Evolutionary conservation across 2,797 vertebrate species (phyloP).

Genomic region (Ammospiza maritima): DNA sequence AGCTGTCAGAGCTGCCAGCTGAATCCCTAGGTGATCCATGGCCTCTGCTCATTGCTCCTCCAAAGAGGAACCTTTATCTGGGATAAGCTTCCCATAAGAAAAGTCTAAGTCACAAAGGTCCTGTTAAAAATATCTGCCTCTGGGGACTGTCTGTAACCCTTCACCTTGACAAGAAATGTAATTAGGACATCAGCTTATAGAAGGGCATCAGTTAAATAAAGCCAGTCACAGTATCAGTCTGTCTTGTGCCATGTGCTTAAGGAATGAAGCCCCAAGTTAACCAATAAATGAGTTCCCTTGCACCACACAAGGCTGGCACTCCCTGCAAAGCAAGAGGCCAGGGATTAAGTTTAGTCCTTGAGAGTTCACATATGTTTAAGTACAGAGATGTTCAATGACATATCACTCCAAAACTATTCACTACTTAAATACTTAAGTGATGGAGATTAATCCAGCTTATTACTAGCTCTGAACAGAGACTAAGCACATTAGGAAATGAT

Average conservation of each 20-base stretch:
- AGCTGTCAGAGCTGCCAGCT: constrained; percentile 14
- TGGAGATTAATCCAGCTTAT: neutral
- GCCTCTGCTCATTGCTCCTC: neutral
- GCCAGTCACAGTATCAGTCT: neutral
- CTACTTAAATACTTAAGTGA: neutral
- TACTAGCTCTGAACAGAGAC: neutral
- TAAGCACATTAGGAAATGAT: neutral
- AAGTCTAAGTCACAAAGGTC: neutral
- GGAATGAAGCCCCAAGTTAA: neutral
- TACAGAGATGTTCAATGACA: neutral
- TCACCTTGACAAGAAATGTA: neutral
- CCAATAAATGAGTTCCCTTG: neutral
- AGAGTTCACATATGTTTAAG: neutral
- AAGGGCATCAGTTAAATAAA: neutral
- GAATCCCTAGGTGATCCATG: neutral
- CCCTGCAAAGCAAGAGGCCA: neutral
- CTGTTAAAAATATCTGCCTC: neutral
- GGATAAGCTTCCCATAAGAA: neutral
- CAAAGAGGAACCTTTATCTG: neutral
- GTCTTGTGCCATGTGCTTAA: neutral
- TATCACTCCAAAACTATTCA: neutral
- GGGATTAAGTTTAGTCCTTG: neutral
- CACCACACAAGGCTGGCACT: neutral
- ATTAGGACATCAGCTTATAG: neutral
- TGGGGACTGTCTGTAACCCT: neutral